phyloP scores from a whole-genome alignment of 35 echinoderm and acorn worm species.

The Heliocidaris tuberculata region DNA sequence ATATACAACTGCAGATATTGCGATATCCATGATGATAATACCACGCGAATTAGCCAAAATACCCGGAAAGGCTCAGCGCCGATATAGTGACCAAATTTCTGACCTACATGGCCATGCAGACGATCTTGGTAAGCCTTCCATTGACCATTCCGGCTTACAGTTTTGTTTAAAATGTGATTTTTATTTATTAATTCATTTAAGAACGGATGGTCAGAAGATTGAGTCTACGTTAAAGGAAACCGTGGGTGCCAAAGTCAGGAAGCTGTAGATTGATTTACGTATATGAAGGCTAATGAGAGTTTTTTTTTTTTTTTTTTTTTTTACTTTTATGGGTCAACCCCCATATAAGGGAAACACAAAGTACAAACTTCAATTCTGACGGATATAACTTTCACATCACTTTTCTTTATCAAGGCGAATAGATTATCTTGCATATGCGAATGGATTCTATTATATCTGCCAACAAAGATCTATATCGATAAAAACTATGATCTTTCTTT shows the following conservation, averaged over 20 bases:
- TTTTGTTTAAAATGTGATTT: too few species aligned
- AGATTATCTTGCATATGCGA: neutral
- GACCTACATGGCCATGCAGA: too few species aligned
- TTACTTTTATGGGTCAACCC: neutral
- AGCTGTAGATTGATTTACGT: neutral
- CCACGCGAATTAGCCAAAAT: too few species aligned
- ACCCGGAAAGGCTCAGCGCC: too few species aligned
- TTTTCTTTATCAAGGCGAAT: neutral
- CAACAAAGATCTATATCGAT: neutral
- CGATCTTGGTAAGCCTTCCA: too few species aligned
- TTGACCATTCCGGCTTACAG: too few species aligned
- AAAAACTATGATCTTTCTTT: neutral
- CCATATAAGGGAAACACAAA: too few species aligned
- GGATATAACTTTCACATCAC: neutral
- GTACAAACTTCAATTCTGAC: neutral
- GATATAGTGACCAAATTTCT: too few species aligned
- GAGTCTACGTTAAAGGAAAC: neutral
- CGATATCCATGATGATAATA: too few species aligned
- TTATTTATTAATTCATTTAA: neutral
- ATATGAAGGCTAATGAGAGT: neutral
- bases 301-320: neutral
- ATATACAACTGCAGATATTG: too few species aligned
- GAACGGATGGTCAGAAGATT: neutral
- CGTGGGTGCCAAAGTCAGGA: neutral
- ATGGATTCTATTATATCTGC: neutral